Evolutionary conservation across 2,113 vertebrate genomes (phyloP).

Genomic region (Lipotes vexillifer): DNA sequence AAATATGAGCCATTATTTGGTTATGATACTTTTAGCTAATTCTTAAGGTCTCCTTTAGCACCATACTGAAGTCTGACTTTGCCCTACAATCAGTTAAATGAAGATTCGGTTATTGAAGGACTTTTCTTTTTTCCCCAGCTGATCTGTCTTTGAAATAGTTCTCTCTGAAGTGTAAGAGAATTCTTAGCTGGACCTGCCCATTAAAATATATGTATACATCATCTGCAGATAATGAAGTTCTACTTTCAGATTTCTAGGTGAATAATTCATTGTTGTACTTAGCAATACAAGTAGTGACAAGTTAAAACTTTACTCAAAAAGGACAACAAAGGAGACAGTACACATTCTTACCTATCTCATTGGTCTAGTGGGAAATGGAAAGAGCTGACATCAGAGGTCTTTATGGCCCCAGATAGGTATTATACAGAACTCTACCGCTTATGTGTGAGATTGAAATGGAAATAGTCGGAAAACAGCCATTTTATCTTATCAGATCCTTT

Average conservation of each 20-base stretch:
- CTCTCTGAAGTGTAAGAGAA: conserved; percentile 4
- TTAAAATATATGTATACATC: neutral
- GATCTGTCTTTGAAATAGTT: conserved; percentile 1
- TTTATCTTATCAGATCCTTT: conserved; percentile 44
- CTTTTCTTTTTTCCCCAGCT: neutral
- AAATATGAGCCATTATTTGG: neutral
- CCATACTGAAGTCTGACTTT: neutral
- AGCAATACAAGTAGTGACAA: conserved; percentile 11
- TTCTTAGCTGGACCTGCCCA: neutral
- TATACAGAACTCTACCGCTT: neutral
- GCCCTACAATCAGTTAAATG: neutral
- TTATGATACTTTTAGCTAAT: neutral
- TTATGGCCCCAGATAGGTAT: neutral
- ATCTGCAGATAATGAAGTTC: conserved; percentile 64
- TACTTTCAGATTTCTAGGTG: conserved; percentile 44
- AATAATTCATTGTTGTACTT: conserved; percentile 38
- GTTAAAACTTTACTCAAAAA: conserved; percentile 46
- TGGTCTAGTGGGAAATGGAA: neutral
- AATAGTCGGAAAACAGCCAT: conserved; percentile 8
- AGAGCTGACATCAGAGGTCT: neutral
- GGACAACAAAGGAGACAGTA: conserved; percentile 44
- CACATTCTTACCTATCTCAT: neutral
- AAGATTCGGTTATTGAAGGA: neutral
- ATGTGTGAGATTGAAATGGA: neutral
- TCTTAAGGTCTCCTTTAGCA: neutral